These are phyloP conservation scores for Gallinago undulata DNA, from an alignment of 2,113 vertebrate species.

Conservation along the genomic window DNA sequence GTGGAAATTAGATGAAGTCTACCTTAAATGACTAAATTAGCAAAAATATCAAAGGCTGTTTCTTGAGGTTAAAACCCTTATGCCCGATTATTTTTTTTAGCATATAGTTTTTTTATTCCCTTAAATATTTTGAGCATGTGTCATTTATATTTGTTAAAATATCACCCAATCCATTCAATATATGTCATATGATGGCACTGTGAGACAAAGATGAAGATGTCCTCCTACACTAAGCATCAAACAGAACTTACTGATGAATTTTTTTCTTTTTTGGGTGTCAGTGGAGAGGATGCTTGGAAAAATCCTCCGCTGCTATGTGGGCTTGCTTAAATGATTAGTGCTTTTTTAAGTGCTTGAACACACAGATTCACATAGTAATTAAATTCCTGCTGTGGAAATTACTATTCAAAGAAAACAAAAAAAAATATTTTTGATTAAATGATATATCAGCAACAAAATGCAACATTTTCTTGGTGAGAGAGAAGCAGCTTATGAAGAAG, in stretches of 20 bases:
- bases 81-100: background rate
- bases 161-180: constrained; percentile 18
- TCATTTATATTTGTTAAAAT: constrained; percentile 33
- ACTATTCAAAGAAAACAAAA: constrained; percentile 39
- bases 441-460: background rate
- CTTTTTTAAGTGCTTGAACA: constrained; percentile 6
- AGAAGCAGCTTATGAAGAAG: background rate
- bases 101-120: background rate
- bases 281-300: background rate
- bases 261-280: constrained; percentile 20
- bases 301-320: constrained; percentile 30
- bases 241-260: background rate
- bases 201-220: constrained; percentile 47
- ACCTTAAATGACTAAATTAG: background rate
- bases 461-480: background rate
- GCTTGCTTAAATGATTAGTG: constrained; percentile 41
- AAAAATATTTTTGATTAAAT: constrained; percentile 13
- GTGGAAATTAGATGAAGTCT: background rate
- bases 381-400: constrained; percentile 44
- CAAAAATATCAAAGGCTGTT: background rate
- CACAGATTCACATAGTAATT: constrained; percentile 43
- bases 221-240: constrained; percentile 6
- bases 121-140: constrained; percentile 59
- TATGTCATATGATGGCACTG: constrained; percentile 45
- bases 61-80: background rate